phyloP scores from a whole-genome alignment of 2,888 invertebrate species.

The Hyposoter didymator region DNA sequence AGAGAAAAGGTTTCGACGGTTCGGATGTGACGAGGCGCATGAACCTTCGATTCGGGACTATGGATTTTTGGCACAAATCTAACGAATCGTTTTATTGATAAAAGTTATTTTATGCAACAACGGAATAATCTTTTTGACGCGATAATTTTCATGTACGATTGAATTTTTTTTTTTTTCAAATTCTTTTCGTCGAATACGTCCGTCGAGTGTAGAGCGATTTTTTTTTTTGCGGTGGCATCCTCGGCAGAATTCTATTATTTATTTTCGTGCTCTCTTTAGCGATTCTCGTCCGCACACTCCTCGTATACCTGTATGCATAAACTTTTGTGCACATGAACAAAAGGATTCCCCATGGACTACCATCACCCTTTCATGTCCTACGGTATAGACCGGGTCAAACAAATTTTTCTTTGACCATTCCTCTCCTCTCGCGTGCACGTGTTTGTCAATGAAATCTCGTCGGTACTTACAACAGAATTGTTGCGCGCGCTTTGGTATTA shows the following conservation, averaged over 20 bases:
- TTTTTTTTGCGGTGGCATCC: constrained; percentile 11
- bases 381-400: constrained; percentile 49
- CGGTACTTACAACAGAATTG: constrained; percentile 9
- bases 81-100: neutral
- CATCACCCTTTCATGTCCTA: constrained; percentile 32
- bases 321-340: constrained; percentile 73
- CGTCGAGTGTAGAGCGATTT: neutral
- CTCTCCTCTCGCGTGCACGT: constrained; percentile 21
- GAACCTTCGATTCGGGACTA: too few species aligned
- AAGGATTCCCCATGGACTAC: constrained; percentile 67
- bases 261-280: constrained; percentile 17
- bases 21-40: too few species aligned
- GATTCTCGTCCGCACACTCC: constrained; percentile 56
- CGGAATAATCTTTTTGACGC: neutral
- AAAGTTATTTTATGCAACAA: neutral
- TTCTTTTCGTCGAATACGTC: neutral
- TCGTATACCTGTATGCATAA: constrained; percentile 55
- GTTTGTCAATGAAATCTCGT: constrained; percentile 6
- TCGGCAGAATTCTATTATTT: neutral
- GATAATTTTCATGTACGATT: neutral
- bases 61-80: neutral
- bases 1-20: too few species aligned
- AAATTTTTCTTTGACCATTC: constrained; percentile 19
- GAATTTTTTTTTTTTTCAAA: constrained; percentile 31
- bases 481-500: neutral